Conservation (phyloP, 2,888 invertebrate genomes). For the Meliscaeva auricollis region DNA sequence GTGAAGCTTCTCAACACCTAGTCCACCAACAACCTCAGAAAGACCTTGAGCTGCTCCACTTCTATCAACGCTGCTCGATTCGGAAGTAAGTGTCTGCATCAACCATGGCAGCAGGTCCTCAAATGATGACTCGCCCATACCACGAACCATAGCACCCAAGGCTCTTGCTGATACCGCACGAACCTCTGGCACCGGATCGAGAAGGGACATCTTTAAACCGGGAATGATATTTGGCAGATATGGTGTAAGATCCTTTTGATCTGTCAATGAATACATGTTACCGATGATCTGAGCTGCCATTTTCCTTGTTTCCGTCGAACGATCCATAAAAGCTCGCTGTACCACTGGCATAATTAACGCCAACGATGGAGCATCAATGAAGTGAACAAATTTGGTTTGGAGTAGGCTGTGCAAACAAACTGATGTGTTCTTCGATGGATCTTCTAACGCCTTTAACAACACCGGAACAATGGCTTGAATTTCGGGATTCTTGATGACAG, state of each 20-base stretch:
- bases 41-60: conserved; percentile 98
- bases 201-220: conserved; percentile 96
- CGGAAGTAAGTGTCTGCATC: conserved; percentile 98
- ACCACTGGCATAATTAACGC: conserved; percentile 99
- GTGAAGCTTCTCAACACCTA: conserved; percentile 97
- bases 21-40: conserved; percentile 98
- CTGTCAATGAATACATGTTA: conserved; percentile 99
- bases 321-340: conserved; percentile 98
- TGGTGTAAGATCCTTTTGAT: conserved; percentile 98
- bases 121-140: conserved; percentile 98
- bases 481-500: conserved; percentile 99
- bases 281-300: conserved; percentile 99
- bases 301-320: conserved; percentile 98
- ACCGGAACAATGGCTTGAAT: conserved; percentile 97
- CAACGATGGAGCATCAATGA: conserved; percentile 99
- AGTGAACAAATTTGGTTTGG: conserved; percentile 99
- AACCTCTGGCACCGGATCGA: conserved; percentile 99
- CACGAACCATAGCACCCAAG: conserved; percentile 98
- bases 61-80: conserved; percentile 96
- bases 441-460: conserved; percentile 95
- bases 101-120: conserved; percentile 99
- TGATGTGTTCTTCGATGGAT: conserved; percentile 97
- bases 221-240: conserved; percentile 98
- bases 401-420: conserved; percentile 95
- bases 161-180: conserved; percentile 98